Evolutionary conservation across 1,140 invertebrate species (phyloP), one percentile per base, ranked within the genome.

Genomic region (Drosophila rhopaloa): DNA sequence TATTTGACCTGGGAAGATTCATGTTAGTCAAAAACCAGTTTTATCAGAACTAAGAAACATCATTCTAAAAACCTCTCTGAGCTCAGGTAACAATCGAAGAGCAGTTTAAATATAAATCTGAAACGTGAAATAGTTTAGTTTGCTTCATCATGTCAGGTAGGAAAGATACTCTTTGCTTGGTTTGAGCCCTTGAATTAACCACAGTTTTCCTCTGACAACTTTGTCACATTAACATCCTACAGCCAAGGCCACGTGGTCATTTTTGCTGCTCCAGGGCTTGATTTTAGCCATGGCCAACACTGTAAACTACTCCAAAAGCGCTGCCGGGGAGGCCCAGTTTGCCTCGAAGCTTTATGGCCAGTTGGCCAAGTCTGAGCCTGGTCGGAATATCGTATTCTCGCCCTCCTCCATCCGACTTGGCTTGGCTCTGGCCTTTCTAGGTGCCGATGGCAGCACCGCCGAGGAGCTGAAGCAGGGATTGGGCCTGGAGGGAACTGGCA

Each of bases 401-500:
- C 94, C 95, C 1, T 86, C 94, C 14, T 95, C 94, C 54, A 90
- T 94, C 29, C 76, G 93, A 24, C 93, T 93, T 35, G 92, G 93
- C 9, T 72, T 95, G 48, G 93, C 93, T 7, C 90, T 95, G 89
- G 79, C 94, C 40, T 93, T 92, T 14, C 62, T 93, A 29, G 95
- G 92, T 41, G 93, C 95, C 40, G 81, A 76, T 44, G 93, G 93
- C 11, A 70, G 90, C 16, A 95, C 95, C 2, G 91, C 91, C 9
- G 53, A 90, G 11, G 92, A 94, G 82, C 89, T 95, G 48, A 82
- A 77, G 4, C 66, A 78, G 29, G 91, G 59, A 53, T 92, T 94
- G 58, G 16, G 83, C 65, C 81, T 93, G 19, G 62, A 71, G 27
- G 60, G 71, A 11, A 59, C 46, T 14, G 44, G 62, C 62, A 58